Conservation (phyloP, 37 sponge, comb jelly and placozoan species). For the Aphrocallistes beatrix region DNA sequence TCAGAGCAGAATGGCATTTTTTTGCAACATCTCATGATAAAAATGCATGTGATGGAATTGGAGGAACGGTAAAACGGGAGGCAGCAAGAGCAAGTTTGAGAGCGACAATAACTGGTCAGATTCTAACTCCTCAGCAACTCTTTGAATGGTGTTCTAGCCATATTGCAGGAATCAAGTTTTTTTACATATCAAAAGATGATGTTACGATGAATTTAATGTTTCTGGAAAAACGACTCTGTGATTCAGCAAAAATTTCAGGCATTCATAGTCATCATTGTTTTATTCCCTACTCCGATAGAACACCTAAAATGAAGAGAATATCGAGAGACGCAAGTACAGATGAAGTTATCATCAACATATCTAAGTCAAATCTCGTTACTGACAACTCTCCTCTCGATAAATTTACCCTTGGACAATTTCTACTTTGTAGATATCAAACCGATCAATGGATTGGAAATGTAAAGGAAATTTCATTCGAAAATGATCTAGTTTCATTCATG, state of each 20-base stretch:
- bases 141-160: slow-evolving; percentile 20
- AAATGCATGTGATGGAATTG: slow-evolving; percentile 48
- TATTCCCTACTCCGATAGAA: not conserved
- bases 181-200: slow-evolving; percentile 13
- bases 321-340: not conserved
- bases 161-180: slow-evolving; percentile 20
- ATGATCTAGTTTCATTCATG: not conserved
- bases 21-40: slow-evolving; percentile 46
- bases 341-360: not conserved
- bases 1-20: slow-evolving; percentile 44
- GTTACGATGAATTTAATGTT: not conserved
- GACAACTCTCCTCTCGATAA: not conserved
- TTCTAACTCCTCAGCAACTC: slow-evolving; percentile 35
- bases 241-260: not conserved
- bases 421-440: not conserved
- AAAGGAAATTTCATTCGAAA: not conserved
- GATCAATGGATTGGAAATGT: not conserved
- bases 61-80: slow-evolving; percentile 39
- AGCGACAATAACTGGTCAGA: slow-evolving; percentile 26
- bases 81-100: slow-evolving; percentile 37
- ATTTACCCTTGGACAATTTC: not conserved
- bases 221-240: not conserved
- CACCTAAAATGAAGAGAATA: not conserved
- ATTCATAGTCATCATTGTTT: not conserved
- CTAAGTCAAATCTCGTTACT: not conserved